A percentile compares a stretch with the other conserved stretches of the same genome.
Evolutionary conservation across 2,888 invertebrate species (phyloP).

Genomic region (Cacoxenus indagator): DNA sequence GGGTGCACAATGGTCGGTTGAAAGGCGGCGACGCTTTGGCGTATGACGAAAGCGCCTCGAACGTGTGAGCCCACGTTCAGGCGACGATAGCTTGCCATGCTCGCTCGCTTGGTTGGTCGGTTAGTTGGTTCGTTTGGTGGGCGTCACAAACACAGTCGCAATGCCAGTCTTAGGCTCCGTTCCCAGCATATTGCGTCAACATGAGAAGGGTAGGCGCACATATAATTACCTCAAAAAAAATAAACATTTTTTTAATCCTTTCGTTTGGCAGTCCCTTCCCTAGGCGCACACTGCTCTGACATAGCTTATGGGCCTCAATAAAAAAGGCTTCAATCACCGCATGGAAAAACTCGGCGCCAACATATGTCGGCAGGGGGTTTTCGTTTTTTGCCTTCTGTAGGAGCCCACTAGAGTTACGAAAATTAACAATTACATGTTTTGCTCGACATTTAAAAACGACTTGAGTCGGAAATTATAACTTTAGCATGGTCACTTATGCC

Average conservation of each 20-base stretch:
- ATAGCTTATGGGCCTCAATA: not conserved
- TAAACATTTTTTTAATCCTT: not conserved
- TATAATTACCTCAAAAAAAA: conserved; percentile 10
- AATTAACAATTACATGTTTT: conserved; percentile 13
- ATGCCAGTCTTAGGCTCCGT: not conserved
- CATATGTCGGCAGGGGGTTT: conserved; percentile 6
- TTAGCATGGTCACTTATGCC: not conserved
- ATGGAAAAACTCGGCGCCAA: conserved; percentile 9
- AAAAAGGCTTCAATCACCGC: not conserved
- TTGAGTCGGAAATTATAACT: conserved; percentile 7
- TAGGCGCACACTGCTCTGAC: not conserved
- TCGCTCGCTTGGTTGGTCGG: not conserved
- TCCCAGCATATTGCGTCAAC: not conserved
- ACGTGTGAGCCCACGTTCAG: conserved; percentile 1
- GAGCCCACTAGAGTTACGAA: conserved; percentile 8
- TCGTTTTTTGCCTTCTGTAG: not conserved
- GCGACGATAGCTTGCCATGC: not conserved
- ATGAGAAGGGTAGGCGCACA: conserved; percentile 9
- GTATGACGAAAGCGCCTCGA: not conserved
- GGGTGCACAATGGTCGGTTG: not conserved
- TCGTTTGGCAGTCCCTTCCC: not conserved
- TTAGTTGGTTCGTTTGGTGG: not conserved
- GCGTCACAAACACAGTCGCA: not conserved
- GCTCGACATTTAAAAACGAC: not conserved
- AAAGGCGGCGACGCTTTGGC: no score